Percentiles rank a stretch among this genome's conserved stretches.
phyloP scores from a whole-genome alignment of 2,113 vertebrate genomes.

The Rhizomys pruinosus region DNA sequence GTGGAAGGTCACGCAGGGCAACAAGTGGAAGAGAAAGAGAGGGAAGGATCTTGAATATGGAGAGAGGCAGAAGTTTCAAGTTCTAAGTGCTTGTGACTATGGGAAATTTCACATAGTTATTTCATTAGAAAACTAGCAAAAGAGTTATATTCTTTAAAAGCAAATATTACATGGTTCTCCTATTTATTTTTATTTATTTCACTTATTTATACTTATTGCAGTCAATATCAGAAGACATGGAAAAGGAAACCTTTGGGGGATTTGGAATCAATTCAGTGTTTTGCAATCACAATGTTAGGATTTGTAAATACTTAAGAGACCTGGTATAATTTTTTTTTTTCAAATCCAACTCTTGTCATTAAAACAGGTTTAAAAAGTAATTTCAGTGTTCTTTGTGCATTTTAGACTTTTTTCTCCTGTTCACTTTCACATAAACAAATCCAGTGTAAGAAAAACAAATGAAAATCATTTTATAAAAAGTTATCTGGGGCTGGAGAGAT shows the following conservation, averaged over 20 bases:
- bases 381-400: neutral
- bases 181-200: neutral
- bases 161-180: neutral
- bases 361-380: neutral
- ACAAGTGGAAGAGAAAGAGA: neutral
- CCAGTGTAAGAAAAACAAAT: neutral
- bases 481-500: too few species aligned
- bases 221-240: neutral
- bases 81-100: neutral
- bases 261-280: neutral
- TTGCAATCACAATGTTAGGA: neutral
- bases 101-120: neutral
- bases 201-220: neutral
- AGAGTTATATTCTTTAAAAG: neutral
- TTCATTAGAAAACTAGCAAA: neutral
- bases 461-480: neutral
- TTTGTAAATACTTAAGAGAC: neutral
- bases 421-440: neutral
- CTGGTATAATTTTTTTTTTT: neutral
- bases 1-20: neutral
- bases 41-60: neutral
- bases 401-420: neutral
- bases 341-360: neutral
- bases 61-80: neutral
- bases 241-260: neutral